These are phyloP conservation scores for Urocyon cinereoargenteus DNA, from an alignment of 2,797 vertebrate genomes.

Conservation along the genomic window DNA sequence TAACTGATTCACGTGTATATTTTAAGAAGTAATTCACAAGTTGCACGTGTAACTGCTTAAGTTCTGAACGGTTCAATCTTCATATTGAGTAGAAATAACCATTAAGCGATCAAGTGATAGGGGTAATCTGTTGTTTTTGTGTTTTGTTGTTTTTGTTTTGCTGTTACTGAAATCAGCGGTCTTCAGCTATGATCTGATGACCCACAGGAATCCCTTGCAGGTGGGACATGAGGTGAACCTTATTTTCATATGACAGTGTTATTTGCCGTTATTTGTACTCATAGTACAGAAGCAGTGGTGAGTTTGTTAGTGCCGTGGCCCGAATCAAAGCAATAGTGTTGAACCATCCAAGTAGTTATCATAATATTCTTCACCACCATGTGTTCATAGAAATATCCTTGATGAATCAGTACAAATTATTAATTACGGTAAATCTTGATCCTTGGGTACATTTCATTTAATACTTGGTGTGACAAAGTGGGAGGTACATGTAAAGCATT, in stretches of 20 bases:
- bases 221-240: not conserved
- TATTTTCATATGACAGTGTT: not conserved
- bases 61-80: not conserved
- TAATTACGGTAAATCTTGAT: not conserved
- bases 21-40: constrained; percentile 42
- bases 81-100: not conserved
- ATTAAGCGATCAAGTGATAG: not conserved
- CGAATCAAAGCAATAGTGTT: not conserved
- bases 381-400: not conserved
- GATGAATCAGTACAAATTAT: not conserved
- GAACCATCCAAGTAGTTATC: not conserved
- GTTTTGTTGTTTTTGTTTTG: not conserved
- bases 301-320: not conserved
- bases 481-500: not conserved
- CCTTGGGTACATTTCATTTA: not conserved
- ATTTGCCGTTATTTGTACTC: not conserved
- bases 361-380: not conserved
- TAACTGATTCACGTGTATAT: not conserved
- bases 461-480: not conserved
- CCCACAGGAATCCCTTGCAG: not conserved
- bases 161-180: not conserved
- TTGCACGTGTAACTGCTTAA: not conserved
- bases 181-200: not conserved
- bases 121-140: not conserved
- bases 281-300: not conserved